These are phyloP conservation scores for Cydia pomonella DNA, from an alignment of 1,140 invertebrate species.

Conservation along the genomic window DNA sequence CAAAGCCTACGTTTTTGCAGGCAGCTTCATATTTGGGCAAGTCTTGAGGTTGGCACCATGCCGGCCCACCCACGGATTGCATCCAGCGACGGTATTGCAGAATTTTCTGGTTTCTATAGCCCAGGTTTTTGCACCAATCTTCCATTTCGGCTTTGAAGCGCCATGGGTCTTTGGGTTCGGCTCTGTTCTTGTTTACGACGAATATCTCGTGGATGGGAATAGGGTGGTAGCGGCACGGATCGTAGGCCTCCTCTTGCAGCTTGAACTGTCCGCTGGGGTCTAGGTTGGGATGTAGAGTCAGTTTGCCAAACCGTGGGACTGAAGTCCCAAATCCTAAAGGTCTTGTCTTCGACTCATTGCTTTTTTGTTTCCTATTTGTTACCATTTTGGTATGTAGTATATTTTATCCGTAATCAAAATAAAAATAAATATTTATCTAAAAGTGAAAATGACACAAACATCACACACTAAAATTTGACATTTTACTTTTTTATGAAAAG, in stretches of 20 bases:
- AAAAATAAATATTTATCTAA: background rate
- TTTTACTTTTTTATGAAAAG: background rate
- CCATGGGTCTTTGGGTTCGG: slow-evolving; percentile 59
- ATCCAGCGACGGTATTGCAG: slow-evolving; percentile 56
- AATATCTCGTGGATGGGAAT: slow-evolving; percentile 52
- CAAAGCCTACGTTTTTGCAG: slow-evolving; percentile 65
- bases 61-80: slow-evolving; percentile 59
- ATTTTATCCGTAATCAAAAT: background rate
- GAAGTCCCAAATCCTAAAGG: slow-evolving; percentile 48
- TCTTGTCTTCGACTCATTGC: background rate
- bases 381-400: background rate
- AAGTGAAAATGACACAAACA: background rate
- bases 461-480: background rate
- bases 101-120: slow-evolving; percentile 68
- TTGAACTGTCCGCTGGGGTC: slow-evolving; percentile 62
- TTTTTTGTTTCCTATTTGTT: background rate
- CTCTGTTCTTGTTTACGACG: slow-evolving; percentile 50
- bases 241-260: slow-evolving; percentile 54
- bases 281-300: slow-evolving; percentile 63
- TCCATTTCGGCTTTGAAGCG: slow-evolving; percentile 67
- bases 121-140: slow-evolving; percentile 70
- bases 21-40: slow-evolving; percentile 48
- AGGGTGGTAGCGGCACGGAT: slow-evolving; percentile 64
- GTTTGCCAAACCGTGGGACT: slow-evolving; percentile 58
- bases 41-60: slow-evolving; percentile 57